phyloP scores from a whole-genome alignment of 2,888 invertebrate genomes.

The Gymnosoma rotundatum region DNA sequence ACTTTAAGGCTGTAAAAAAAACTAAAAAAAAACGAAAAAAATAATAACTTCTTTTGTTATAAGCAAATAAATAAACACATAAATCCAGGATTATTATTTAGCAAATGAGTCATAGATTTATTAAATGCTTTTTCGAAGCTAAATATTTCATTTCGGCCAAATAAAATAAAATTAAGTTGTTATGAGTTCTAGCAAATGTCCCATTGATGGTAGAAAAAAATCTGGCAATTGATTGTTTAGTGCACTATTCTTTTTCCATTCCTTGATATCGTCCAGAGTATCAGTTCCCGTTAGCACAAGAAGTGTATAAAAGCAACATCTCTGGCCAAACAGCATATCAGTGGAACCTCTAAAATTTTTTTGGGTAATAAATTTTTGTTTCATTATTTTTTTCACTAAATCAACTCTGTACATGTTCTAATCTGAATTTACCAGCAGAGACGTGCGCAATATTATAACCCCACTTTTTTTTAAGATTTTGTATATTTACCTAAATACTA shows the following conservation, averaged over 20 bases:
- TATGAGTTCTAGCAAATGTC: neutral
- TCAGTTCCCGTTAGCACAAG: slow-evolving; percentile 94
- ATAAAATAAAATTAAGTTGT: neutral
- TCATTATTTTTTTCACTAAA: neutral
- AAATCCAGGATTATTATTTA: no score
- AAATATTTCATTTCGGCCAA: neutral
- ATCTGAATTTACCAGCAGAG: no score
- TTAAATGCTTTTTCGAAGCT: neutral
- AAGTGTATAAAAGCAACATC: slow-evolving; percentile 93
- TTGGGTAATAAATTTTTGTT: neutral
- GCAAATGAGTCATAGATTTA: neutral
- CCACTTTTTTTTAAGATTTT: no score
- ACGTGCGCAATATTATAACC: no score
- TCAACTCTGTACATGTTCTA: neutral
- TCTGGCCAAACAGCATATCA: slow-evolving; percentile 94
- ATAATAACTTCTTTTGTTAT: no score
- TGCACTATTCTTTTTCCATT: slow-evolving; percentile 85
- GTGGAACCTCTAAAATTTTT: neutral
- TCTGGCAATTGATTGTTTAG: slow-evolving; percentile 84
- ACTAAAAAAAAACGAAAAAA: no score
- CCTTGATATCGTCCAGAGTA: slow-evolving; percentile 83
- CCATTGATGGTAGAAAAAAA: neutral
- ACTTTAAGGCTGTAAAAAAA: no score
- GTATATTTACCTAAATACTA: no score
- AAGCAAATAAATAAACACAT: no score